Conservation (phyloP, 2,113 vertebrate genomes). For the Mohoua ochrocephala region DNA sequence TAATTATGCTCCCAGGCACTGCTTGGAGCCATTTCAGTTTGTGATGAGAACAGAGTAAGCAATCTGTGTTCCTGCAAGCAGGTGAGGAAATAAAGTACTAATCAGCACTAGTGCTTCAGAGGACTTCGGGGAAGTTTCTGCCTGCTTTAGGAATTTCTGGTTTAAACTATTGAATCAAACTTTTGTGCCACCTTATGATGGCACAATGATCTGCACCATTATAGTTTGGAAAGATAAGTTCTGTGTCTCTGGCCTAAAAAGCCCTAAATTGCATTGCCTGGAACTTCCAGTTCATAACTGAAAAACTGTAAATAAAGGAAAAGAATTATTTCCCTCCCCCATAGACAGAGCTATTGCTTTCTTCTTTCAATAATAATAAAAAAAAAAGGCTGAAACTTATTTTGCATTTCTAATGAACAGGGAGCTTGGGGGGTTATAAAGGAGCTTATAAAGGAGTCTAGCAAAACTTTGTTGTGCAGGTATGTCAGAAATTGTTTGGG, state of each 20-base stretch:
- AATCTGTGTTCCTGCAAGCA: constrained; percentile 4
- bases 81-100: background rate
- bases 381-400: background rate
- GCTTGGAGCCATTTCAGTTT: constrained; percentile 11
- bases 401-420: background rate
- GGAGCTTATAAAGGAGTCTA: background rate
- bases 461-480: background rate
- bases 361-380: background rate
- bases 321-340: background rate
- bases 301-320: background rate
- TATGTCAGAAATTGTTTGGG: background rate
- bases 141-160: background rate
- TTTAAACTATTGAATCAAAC: background rate
- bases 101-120: background rate
- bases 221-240: background rate
- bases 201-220: rapidly evolving
- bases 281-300: background rate
- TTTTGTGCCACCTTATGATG: background rate
- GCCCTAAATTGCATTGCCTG: background rate
- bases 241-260: background rate
- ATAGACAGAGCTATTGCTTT: background rate
- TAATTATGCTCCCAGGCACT: constrained; percentile 20
- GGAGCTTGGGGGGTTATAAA: background rate
- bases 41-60: background rate
- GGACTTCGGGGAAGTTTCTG: background rate